A percentile compares a stretch with the other conserved stretches of the same genome.
phyloP scores from a whole-genome alignment of 2,113 vertebrate genomes.

The Hystrix cristata region DNA sequence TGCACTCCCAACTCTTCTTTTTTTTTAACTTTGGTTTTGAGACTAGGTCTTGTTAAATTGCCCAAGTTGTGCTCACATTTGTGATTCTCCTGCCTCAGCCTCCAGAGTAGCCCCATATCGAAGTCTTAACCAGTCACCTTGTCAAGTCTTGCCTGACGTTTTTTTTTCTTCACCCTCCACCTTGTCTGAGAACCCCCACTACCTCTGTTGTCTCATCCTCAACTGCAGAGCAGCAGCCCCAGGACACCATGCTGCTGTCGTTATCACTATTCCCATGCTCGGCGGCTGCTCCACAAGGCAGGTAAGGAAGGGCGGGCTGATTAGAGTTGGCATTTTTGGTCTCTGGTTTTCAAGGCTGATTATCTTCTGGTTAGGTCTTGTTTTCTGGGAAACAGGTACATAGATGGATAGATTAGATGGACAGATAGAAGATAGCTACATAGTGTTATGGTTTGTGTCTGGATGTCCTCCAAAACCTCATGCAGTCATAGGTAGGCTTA shows the following conservation, averaged over 20 bases:
- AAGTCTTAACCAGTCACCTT: neutral
- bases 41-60: neutral
- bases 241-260: neutral
- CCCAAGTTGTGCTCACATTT: neutral
- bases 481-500: no score
- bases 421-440: no score
- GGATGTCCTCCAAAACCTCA: no score
- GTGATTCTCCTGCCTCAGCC: neutral
- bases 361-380: neutral
- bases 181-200: neutral
- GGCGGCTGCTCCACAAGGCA: neutral
- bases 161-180: neutral
- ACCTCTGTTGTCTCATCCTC: neutral
- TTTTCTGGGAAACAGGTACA: neutral
- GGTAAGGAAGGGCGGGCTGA: neutral
- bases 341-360: neutral
- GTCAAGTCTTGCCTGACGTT: neutral
- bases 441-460: no score
- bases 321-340: neutral
- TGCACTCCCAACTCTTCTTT: neutral
- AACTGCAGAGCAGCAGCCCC: fast-evolving
- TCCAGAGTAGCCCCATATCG: neutral
- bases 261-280: neutral
- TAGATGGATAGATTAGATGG: neutral
- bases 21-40: neutral